Evolutionary conservation across 2,113 vertebrate genomes (phyloP).

Genomic region (Tangachromis dhanisi): DNA sequence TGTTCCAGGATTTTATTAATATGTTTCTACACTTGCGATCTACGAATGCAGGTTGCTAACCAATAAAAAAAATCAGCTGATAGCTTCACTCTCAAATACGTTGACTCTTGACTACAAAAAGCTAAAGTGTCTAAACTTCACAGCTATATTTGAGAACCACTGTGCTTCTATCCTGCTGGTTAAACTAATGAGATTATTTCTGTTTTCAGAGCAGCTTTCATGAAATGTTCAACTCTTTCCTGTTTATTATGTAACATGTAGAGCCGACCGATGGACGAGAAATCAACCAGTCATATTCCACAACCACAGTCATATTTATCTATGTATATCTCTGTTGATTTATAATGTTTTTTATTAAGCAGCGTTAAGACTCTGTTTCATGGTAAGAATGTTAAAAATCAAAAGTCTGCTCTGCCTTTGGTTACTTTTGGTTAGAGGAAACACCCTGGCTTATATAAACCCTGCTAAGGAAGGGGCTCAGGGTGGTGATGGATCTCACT

Average conservation of each 20-base stretch:
- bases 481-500: conserved; percentile 62
- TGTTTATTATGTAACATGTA: not conserved
- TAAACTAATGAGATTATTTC: not conserved
- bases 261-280: not conserved
- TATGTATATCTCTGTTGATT: conserved; percentile 48
- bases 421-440: not conserved
- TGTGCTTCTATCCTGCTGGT: not conserved
- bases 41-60: not conserved
- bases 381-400: not conserved
- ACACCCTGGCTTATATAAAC: not conserved
- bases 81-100: not conserved
- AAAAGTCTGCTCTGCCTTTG: not conserved
- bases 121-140: not conserved
- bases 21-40: too few relatives aligned
- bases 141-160: not conserved
- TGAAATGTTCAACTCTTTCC: not conserved
- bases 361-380: not conserved
- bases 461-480: not conserved
- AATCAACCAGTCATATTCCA: conserved; percentile 10
- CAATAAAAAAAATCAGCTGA: not conserved
- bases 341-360: not conserved
- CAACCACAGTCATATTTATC: conserved; percentile 41
- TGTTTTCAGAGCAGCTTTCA: not conserved
- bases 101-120: not conserved
- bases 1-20: not conserved